Percentiles rank a stretch among this genome's conserved stretches.
phyloP scores from a whole-genome alignment of 2,113 vertebrate species.

The Triplophysa tibetana region DNA sequence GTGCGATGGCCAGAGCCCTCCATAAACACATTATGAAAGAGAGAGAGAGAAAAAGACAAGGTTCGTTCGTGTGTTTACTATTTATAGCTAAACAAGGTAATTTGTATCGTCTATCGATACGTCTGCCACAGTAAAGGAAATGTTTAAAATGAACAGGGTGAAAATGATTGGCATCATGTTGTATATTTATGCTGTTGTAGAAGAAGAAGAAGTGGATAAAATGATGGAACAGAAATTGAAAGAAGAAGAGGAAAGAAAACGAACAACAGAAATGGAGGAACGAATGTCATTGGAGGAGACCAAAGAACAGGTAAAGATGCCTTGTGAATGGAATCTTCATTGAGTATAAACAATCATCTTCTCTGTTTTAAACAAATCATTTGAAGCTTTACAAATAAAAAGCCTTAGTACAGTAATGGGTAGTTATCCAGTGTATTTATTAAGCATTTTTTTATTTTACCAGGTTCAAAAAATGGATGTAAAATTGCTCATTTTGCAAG shows the following conservation, averaged over 20 bases:
- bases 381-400: background rate
- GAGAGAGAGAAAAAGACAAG: constrained; percentile 88
- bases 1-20: constrained; percentile 89
- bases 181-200: constrained; percentile 57
- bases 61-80: constrained; percentile 54
- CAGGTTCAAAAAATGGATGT: constrained; percentile 88
- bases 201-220: constrained; percentile 91
- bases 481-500: constrained; percentile 85
- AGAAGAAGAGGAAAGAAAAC: constrained; percentile 87
- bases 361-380: background rate
- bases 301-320: constrained; percentile 75
- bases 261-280: constrained; percentile 91
- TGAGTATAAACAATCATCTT: too few species aligned
- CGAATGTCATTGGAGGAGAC: constrained; percentile 92
- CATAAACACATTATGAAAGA: constrained; percentile 94
- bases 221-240: constrained; percentile 97
- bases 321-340: too few species aligned
- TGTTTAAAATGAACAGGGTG: too few species aligned
- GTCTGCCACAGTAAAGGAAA: too few species aligned
- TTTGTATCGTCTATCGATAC: too few species aligned
- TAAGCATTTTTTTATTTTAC: background rate
- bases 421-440: background rate
- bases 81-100: background rate
- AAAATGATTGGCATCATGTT: too few species aligned
- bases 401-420: too few species aligned